Conservation (phyloP, 2,113 vertebrate species). For the Saccopteryx bilineata region DNA sequence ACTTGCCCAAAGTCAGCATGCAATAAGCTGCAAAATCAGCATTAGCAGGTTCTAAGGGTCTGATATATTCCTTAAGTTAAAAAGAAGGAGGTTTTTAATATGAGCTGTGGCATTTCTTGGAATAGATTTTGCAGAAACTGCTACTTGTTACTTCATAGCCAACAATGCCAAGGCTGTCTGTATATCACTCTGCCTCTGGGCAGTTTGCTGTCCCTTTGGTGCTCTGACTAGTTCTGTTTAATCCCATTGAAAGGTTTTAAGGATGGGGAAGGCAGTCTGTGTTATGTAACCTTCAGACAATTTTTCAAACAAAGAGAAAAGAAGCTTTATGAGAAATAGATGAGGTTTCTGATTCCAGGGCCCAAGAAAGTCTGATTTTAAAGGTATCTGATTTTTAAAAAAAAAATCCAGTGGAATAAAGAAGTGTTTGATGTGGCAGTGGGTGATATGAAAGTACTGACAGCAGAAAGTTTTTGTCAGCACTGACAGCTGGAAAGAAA, state of each 20-base stretch:
- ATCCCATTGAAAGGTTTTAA: background rate
- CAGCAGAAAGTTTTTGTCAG: background rate
- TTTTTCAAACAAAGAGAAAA: background rate
- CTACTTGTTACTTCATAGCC: background rate
- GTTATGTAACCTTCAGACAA: background rate
- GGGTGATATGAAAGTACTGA: background rate
- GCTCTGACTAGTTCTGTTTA: conserved; percentile 1
- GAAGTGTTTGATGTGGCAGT: background rate
- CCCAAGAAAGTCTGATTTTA: background rate
- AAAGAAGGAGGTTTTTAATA: background rate
- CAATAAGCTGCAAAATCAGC: background rate
- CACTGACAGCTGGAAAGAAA: background rate
- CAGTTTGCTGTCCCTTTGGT: background rate
- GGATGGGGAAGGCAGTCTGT: background rate
- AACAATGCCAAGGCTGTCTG: background rate
- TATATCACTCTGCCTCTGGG: background rate
- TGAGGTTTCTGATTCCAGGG: background rate
- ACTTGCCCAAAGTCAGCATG: background rate
- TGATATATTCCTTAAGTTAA: conserved; percentile 17
- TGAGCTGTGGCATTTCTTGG: background rate
- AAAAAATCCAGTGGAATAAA: conserved; percentile 40
- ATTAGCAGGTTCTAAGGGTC: background rate
- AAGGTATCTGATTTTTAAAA: conserved; percentile 8
- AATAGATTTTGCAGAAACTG: background rate
- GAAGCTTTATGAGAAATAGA: background rate